phyloP scores from a whole-genome alignment of 2,888 invertebrate genomes.

The Eutolmus rufibarbis region DNA sequence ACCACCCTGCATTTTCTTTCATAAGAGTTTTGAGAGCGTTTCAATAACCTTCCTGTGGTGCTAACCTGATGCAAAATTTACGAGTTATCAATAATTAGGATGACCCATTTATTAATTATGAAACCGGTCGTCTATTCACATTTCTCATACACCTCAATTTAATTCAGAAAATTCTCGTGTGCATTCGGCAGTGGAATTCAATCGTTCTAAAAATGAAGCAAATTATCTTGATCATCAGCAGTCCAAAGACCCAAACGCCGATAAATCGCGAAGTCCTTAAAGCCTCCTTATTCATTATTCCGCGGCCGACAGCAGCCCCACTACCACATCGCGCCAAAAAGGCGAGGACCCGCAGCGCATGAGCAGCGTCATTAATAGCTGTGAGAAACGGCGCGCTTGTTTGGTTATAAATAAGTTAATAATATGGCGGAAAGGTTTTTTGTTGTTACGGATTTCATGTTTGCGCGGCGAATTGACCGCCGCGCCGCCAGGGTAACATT shows the following conservation, averaged over 20 bases:
- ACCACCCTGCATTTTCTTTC: too few relatives aligned
- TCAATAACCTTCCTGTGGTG: too few relatives aligned
- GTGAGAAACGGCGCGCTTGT: slow-evolving; percentile 53
- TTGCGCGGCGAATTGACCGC: slow-evolving; percentile 41
- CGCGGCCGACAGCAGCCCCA: background rate
- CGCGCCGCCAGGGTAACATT: slow-evolving; percentile 27
- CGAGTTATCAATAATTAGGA: too few relatives aligned
- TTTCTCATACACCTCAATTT: background rate
- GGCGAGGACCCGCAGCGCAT: slow-evolving; percentile 44
- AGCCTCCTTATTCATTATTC: background rate
- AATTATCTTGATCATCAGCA: background rate
- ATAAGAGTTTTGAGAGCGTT: too few relatives aligned
- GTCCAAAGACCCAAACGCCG: background rate
- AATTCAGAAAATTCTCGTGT: background rate
- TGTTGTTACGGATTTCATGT: slow-evolving; percentile 45
- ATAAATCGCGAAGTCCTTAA: background rate
- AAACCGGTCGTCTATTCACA: background rate
- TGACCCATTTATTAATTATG: too few relatives aligned
- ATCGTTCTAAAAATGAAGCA: background rate
- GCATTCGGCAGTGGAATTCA: background rate
- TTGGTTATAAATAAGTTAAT: slow-evolving; percentile 64
- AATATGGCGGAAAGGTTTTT: slow-evolving; percentile 60
- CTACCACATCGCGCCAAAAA: slow-evolving; percentile 6
- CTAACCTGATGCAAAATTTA: too few relatives aligned
- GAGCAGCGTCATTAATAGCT: slow-evolving; percentile 48